phyloP scores from a whole-genome alignment of 2,113 vertebrate genomes.

The Lepidothrix coronata region DNA sequence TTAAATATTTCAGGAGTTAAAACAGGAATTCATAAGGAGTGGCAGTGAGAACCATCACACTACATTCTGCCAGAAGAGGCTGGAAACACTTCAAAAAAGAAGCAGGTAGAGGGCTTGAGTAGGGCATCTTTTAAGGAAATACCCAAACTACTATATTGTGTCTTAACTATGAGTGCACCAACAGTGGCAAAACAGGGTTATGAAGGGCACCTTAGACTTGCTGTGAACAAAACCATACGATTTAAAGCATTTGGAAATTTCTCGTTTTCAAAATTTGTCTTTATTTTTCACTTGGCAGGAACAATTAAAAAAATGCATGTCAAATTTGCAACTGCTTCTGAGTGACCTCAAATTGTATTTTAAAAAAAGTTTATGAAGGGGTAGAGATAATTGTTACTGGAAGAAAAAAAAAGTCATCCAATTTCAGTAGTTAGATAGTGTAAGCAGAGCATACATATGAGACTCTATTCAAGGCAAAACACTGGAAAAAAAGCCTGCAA shows the following conservation, averaged over 20 bases:
- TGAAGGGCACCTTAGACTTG: not conserved
- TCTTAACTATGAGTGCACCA: not conserved
- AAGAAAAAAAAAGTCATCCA: not conserved
- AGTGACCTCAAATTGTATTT: not conserved
- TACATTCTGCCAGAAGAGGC: not conserved
- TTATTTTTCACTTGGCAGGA: not conserved
- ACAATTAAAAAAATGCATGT: not conserved
- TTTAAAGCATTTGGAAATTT: not conserved
- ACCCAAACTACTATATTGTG: not conserved
- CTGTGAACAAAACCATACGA: not conserved
- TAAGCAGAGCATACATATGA: constrained; percentile 5
- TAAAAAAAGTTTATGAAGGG: not conserved
- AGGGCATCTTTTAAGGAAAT: not conserved
- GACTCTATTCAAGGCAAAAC: constrained; percentile 31
- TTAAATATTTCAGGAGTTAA: not conserved
- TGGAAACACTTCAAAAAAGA: not conserved
- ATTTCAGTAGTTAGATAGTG: not conserved
- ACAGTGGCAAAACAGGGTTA: not conserved
- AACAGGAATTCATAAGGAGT: not conserved
- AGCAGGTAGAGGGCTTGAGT: not conserved
- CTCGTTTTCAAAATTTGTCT: not conserved
- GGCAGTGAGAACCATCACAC: not conserved
- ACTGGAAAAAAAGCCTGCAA: constrained; percentile 4
- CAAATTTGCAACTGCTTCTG: not conserved
- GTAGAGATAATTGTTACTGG: not conserved